Conservation (phyloP, 1,140 invertebrate genomes). For the Amyelois transitella region DNA sequence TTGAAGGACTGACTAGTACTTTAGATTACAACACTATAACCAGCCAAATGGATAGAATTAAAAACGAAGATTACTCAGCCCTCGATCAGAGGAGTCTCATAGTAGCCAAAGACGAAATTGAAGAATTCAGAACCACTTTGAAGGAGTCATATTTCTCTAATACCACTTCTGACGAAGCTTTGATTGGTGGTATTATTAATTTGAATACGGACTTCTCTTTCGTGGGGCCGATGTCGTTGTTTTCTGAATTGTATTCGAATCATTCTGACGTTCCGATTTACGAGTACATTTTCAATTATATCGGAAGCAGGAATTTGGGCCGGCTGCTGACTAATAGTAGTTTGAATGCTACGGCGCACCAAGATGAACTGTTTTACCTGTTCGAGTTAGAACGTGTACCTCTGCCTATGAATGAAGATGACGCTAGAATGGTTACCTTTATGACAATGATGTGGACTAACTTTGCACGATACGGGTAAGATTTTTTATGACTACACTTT, state of each 20-base stretch:
- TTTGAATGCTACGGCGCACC: conserved; percentile 43
- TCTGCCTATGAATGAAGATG: conserved; percentile 53
- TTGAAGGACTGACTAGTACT: conserved; percentile 52
- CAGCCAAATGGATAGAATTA: conserved; percentile 59
- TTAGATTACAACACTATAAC: conserved; percentile 59
- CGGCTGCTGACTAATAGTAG: conserved; percentile 54
- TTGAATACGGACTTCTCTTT: conserved; percentile 54
- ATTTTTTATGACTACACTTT: conserved; percentile 6
- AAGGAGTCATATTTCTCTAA: conserved; percentile 55
- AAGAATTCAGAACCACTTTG: conserved; percentile 38
- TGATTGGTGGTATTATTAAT: conserved; percentile 58
- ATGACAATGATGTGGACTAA: conserved; percentile 70
- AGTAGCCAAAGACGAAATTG: conserved; percentile 33
- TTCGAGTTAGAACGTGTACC: conserved; percentile 56
- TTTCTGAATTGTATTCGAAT: conserved; percentile 49
- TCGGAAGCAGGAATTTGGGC: conserved; percentile 55
- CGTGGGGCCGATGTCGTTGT: conserved; percentile 50
- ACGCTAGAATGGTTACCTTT: conserved; percentile 52
- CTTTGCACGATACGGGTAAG: conserved; percentile 68
- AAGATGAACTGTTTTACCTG: conserved; percentile 58
- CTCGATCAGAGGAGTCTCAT: conserved; percentile 46
- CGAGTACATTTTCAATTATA: conserved; percentile 55
- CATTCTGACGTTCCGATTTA: conserved; percentile 34
- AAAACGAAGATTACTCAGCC: conserved; percentile 50
- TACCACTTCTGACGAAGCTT: conserved; percentile 39